Percentiles rank a stretch among this genome's conserved stretches.
phyloP scores from a whole-genome alignment of 2,113 vertebrate genomes.

The Misgurnus anguillicaudatus region DNA sequence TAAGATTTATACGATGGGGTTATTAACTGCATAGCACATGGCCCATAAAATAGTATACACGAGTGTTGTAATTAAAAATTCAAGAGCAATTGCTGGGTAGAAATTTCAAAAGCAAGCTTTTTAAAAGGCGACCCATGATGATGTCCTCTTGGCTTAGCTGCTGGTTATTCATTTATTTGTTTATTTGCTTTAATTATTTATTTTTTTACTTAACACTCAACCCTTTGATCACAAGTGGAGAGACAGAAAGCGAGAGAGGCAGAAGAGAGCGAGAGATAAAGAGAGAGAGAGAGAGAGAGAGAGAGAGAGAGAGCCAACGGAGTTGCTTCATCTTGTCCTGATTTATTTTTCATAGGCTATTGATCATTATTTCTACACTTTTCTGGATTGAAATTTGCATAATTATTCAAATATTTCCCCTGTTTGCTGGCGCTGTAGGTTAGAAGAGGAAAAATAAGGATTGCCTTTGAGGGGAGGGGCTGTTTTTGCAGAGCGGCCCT shows the following conservation, averaged over 20 bases:
- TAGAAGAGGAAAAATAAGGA: slow-evolving; percentile 34
- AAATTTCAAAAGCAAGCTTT: slow-evolving; percentile 3
- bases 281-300: too few relatives aligned
- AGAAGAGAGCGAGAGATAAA: too few relatives aligned
- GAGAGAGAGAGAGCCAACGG: slow-evolving; percentile 2
- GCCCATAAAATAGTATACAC: neutral
- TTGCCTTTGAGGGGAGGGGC: slow-evolving; percentile 25
- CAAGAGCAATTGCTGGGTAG: neutral
- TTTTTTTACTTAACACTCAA: slow-evolving; percentile 30
- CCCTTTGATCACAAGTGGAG: slow-evolving; percentile 12
- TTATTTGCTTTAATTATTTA: slow-evolving; percentile 34
- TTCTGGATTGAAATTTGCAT: slow-evolving; percentile 41
- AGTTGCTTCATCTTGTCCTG: slow-evolving; percentile 26
- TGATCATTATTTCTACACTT: slow-evolving; percentile 39
- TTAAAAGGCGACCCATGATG: neutral
- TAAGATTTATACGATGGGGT: too few relatives aligned
- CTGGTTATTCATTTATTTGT: slow-evolving; percentile 28
- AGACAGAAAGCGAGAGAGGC: neutral
- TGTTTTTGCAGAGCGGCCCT: neutral
- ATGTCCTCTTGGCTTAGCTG: slow-evolving; percentile 5
- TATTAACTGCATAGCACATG: neutral
- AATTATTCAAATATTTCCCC: slow-evolving; percentile 36
- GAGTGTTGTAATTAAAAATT: neutral
- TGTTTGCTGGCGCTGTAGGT: slow-evolving; percentile 31
- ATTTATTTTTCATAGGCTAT: slow-evolving; percentile 33